Conservation (phyloP, 2,888 invertebrate species). For the Germaria angustata region DNA sequence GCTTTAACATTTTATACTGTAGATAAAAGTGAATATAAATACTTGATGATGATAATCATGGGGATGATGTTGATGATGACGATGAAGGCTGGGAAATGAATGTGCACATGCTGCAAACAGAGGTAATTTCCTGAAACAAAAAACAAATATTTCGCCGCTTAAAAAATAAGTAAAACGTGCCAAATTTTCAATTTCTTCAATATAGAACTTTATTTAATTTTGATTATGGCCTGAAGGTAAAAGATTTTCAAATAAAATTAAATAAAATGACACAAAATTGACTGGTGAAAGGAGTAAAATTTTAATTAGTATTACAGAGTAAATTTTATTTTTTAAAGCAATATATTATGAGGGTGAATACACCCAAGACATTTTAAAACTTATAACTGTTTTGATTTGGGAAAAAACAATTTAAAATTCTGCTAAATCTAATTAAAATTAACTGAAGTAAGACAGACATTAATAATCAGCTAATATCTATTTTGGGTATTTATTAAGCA, state of each 20-base stretch:
- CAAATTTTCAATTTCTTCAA: constrained; percentile 45
- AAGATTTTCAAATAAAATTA: constrained; percentile 11
- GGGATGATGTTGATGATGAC: not conserved
- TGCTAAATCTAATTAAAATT: too few species aligned
- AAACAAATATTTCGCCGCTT: constrained; percentile 3
- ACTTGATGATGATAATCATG: not conserved
- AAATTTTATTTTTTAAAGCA: not conserved
- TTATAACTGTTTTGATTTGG: too few species aligned
- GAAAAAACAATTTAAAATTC: too few species aligned
- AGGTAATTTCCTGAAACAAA: constrained; percentile 56
- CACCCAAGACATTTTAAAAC: too few species aligned
- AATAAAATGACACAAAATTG: not conserved
- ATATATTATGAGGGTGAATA: too few species aligned
- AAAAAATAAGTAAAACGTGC: constrained; percentile 32
- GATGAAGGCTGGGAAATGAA: not conserved
- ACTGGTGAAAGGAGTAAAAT: not conserved
- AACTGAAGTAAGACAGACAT: too few species aligned
- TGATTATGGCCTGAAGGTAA: constrained; percentile 15
- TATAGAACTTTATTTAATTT: constrained; percentile 25
- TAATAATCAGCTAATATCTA: too few species aligned
- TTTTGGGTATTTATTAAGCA: too few species aligned
- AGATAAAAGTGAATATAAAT: not conserved
- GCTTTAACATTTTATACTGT: not conserved
- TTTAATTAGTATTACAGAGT: not conserved
- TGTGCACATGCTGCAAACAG: constrained; percentile 14